These are phyloP conservation scores for Notechis scutatus DNA, from an alignment of 2,113 vertebrate species.

Conservation along the genomic window DNA sequence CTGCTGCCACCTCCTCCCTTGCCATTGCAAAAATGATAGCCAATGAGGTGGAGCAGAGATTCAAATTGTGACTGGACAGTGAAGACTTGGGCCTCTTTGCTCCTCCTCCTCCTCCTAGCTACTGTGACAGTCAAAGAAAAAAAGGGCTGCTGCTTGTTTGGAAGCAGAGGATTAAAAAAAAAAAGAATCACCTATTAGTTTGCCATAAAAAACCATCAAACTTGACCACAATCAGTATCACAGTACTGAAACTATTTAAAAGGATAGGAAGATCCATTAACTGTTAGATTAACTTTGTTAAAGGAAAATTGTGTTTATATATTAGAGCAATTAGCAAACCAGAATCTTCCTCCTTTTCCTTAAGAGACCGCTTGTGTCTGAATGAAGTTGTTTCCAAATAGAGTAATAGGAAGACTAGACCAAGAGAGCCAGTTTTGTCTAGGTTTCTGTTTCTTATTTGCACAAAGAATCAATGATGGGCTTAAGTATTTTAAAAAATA, in stretches of 20 bases:
- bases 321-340: not conserved
- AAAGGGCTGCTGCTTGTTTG: not conserved
- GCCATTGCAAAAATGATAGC: conserved; percentile 88
- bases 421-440: not conserved
- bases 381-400: rapidly evolving
- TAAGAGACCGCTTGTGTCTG: not conserved
- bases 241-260: not conserved
- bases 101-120: not conserved
- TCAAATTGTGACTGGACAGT: conserved; percentile 64
- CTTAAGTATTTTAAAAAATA: not conserved
- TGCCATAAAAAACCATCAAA: not conserved
- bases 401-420: rapidly evolving
- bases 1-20: conserved; percentile 93
- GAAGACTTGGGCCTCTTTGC: rapidly evolving
- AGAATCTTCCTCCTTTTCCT: not conserved
- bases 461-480: rapidly evolving
- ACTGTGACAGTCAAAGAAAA: conserved; percentile 13
- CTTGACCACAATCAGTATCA: not conserved
- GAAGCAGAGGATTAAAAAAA: not conserved
- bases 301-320: no score
- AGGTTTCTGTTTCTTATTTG: rapidly evolving
- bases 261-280: not conserved
- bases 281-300: not conserved
- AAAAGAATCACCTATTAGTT: not conserved
- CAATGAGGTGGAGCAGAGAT: conserved; percentile 79